Evolutionary conservation across 2,113 vertebrate species (phyloP).

Genomic region (Ciconia maguari): DNA sequence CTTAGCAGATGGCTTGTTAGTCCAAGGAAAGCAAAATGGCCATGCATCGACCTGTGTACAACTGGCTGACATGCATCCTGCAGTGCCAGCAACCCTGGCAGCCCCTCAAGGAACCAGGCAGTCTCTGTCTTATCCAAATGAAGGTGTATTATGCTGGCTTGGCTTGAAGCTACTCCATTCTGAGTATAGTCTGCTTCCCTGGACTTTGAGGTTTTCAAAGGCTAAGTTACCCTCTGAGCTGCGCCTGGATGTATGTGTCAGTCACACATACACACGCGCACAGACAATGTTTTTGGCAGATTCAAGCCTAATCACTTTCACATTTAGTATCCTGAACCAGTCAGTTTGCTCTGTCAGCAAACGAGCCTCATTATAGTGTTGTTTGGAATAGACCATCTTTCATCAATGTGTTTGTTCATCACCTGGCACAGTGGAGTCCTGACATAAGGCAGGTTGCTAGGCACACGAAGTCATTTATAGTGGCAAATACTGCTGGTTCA

Average conservation of each 20-base stretch:
- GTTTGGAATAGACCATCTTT: not conserved
- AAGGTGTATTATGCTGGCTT: not conserved
- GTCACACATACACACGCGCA: accelerated
- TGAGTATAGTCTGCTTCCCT: not conserved
- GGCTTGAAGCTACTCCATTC: not conserved
- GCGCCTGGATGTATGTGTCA: not conserved
- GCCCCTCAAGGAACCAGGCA: not conserved
- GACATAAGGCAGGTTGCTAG: not conserved
- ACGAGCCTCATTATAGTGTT: not conserved
- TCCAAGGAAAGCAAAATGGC: not conserved
- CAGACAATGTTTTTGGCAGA: not conserved
- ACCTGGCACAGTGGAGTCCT: not conserved
- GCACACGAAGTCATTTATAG: not conserved
- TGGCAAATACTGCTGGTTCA: not conserved
- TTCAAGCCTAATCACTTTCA: not conserved
- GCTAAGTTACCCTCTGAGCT: not conserved
- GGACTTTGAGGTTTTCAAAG: not conserved
- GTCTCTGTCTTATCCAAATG: not conserved
- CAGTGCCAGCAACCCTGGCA: not conserved
- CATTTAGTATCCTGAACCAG: not conserved
- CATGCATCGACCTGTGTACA: not conserved
- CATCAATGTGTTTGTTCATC: not conserved
- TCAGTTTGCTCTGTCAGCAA: not conserved
- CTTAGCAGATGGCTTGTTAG: not conserved
- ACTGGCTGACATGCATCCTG: accelerated